A percentile compares a stretch with the other conserved stretches of the same genome.
These are phyloP conservation scores for Ageneiosus marmoratus DNA, from an alignment of 2,113 vertebrate species.

Conservation along the genomic window DNA sequence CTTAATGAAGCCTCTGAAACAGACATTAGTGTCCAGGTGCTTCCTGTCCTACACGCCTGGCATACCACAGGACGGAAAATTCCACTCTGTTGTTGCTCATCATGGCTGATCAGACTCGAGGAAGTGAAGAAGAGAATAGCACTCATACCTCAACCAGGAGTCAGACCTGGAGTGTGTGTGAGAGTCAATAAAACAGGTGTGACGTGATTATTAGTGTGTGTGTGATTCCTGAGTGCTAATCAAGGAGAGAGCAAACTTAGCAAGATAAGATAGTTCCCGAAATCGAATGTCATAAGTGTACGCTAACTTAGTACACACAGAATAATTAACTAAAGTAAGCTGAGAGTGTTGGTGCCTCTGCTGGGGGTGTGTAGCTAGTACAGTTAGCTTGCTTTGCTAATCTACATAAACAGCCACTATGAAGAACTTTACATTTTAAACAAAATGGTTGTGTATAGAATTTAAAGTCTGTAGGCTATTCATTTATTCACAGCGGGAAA, in stretches of 20 bases:
- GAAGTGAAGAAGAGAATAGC: neutral
- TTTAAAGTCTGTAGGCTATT: too few relatives aligned
- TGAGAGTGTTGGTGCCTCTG: neutral
- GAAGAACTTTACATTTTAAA: neutral
- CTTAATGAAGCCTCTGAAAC: conserved; percentile 5
- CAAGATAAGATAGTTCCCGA: neutral
- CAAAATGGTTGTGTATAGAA: neutral
- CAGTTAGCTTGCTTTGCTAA: neutral
- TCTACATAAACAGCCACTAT: neutral
- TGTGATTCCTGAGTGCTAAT: neutral
- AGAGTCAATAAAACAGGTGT: neutral
- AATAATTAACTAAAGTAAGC: neutral
- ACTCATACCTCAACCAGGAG: neutral
- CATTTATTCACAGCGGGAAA: neutral
- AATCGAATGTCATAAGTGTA: neutral
- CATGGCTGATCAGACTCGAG: neutral
- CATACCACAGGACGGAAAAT: conserved; percentile 53
- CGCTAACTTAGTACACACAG: neutral
- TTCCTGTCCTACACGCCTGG: conserved; percentile 47
- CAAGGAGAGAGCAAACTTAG: neutral
- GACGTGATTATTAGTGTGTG: neutral
- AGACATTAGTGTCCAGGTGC: conserved; percentile 48
- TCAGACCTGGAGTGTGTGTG: neutral
- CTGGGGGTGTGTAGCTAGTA: neutral
- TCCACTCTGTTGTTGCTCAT: conserved; percentile 46